A percentile compares a stretch with the other conserved stretches of the same genome.
Evolutionary conservation across 64 coral and sea anemone genomes (phyloP).

Genomic region (Platygyra sinensis): DNA sequence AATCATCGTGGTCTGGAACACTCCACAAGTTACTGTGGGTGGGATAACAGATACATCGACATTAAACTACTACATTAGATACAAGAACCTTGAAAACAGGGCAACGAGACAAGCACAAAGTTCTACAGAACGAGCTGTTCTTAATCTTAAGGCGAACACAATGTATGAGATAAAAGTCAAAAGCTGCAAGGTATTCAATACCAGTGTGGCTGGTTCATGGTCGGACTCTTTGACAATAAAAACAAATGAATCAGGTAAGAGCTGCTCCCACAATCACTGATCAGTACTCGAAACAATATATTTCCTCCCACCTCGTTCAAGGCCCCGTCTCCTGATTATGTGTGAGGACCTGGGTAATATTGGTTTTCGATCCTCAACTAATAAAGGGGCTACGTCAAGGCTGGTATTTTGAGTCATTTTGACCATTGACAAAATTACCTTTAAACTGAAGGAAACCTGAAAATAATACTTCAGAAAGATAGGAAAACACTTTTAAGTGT

Average conservation of each 20-base stretch:
- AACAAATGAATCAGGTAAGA: constrained; percentile 17
- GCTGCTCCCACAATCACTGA: too few species aligned
- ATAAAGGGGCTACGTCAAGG: too few species aligned
- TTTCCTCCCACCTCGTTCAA: not conserved
- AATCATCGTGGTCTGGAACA: not conserved
- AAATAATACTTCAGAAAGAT: too few species aligned
- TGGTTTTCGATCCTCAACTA: too few species aligned
- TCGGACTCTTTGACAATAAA: not conserved
- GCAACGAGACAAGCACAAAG: not conserved
- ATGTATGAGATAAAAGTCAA: not conserved
- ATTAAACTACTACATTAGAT: not conserved
- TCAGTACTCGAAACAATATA: too few species aligned
- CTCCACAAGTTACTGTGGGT: not conserved
- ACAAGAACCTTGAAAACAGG: not conserved
- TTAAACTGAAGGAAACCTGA: too few species aligned
- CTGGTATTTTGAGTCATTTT: too few species aligned
- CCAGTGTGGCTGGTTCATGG: not conserved
- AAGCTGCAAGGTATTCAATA: not conserved
- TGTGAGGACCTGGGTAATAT: too few species aligned
- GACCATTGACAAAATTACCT: too few species aligned
- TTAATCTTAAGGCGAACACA: not conserved
- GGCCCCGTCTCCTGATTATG: too few species aligned
- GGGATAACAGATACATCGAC: not conserved
- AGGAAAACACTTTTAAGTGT: too few species aligned
- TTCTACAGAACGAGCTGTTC: not conserved